A percentile compares a stretch with the other conserved stretches of the same genome.
These are phyloP conservation scores for Drosophila neotestacea DNA, from an alignment of 2,888 invertebrate species.

Conservation along the genomic window DNA sequence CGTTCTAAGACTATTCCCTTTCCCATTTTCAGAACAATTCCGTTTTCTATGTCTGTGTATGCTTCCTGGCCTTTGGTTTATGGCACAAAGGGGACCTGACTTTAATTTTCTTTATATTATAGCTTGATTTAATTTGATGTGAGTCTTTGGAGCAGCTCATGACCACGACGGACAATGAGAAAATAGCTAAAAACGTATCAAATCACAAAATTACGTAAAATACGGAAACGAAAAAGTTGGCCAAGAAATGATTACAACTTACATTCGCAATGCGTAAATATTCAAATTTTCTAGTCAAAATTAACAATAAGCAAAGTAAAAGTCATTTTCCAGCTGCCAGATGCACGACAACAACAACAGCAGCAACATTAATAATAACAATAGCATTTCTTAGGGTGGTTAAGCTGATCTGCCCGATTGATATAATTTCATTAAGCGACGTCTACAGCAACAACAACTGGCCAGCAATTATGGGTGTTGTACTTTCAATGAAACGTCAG, in stretches of 20 bases:
- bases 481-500: slow-evolving; percentile 30
- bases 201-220: neutral
- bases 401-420: slow-evolving; percentile 59
- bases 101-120: slow-evolving; percentile 84
- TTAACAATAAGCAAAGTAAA: slow-evolving; percentile 62
- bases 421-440: slow-evolving; percentile 75
- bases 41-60: slow-evolving; percentile 10
- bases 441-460: slow-evolving; percentile 7
- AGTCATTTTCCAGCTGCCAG: slow-evolving; percentile 76
- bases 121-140: slow-evolving; percentile 85
- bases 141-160: slow-evolving; percentile 79
- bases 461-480: slow-evolving; percentile 50
- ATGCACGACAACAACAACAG: slow-evolving; percentile 30
- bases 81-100: slow-evolving; percentile 82
- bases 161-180: slow-evolving; percentile 53
- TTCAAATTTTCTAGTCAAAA: slow-evolving; percentile 59
- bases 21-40: slow-evolving; percentile 15
- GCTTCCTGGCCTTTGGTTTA: slow-evolving; percentile 68
- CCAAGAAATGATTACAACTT: slow-evolving; percentile 59
- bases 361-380: slow-evolving; percentile 18
- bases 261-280: slow-evolving; percentile 40
- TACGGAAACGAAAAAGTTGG: slow-evolving; percentile 12
- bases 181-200: slow-evolving; percentile 23
- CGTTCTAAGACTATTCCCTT: neutral
- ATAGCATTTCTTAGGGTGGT: slow-evolving; percentile 11